phyloP scores from a whole-genome alignment of 2,888 invertebrate genomes.

The Troides oblongomaculatus region DNA sequence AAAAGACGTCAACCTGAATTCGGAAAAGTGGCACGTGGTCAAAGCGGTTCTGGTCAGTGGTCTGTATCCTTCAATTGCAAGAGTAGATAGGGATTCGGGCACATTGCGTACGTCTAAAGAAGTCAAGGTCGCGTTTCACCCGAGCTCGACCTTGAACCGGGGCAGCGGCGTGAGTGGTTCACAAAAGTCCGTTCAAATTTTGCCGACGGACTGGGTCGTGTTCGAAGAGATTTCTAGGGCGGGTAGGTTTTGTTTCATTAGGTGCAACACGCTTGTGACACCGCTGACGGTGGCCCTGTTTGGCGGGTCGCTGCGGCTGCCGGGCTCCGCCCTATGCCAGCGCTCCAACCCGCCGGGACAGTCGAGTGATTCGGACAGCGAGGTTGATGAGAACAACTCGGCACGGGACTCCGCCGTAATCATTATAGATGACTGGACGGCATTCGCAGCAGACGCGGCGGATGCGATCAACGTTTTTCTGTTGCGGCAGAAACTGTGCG shows the following conservation, averaged over 20 bases:
- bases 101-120: slow-evolving; percentile 83
- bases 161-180: slow-evolving; percentile 70
- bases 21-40: slow-evolving; percentile 93
- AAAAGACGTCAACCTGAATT: slow-evolving; percentile 89
- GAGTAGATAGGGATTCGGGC: slow-evolving; percentile 82
- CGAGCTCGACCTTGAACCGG: slow-evolving; percentile 82
- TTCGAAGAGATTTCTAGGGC: slow-evolving; percentile 91
- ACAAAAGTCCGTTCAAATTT: slow-evolving; percentile 54
- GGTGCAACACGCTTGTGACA: slow-evolving; percentile 90
- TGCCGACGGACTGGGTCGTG: slow-evolving; percentile 91
- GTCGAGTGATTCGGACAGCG: slow-evolving; percentile 72
- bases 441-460: slow-evolving; percentile 84
- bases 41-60: slow-evolving; percentile 94
- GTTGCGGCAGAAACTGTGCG: slow-evolving; percentile 86
- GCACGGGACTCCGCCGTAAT: slow-evolving; percentile 69
- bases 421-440: slow-evolving; percentile 87
- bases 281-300: slow-evolving; percentile 90
- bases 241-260: slow-evolving; percentile 84
- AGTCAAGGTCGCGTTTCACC: slow-evolving; percentile 75
- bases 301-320: slow-evolving; percentile 84
- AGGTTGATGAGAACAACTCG: slow-evolving; percentile 61
- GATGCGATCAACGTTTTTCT: slow-evolving; percentile 84
- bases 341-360: slow-evolving; percentile 69
- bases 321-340: slow-evolving; percentile 68
- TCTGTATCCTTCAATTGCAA: slow-evolving; percentile 92